These are phyloP conservation scores for Panorpa germanica DNA, from an alignment of 2,888 invertebrate species.

Conservation along the genomic window DNA sequence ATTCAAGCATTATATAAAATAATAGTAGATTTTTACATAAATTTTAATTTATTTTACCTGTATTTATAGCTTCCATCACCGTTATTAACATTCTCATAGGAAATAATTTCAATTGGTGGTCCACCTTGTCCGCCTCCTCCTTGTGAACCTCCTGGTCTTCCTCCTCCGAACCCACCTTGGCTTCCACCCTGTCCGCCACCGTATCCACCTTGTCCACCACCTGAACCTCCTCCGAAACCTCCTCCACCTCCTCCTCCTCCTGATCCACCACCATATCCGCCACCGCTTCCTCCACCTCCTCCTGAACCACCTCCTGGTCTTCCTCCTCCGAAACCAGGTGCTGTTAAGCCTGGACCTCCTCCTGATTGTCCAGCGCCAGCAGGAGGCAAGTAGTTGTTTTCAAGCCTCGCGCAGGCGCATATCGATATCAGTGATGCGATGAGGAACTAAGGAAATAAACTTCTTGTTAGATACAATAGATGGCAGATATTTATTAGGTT, in stretches of 20 bases:
- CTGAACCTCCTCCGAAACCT: conserved; percentile 19
- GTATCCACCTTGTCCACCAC: conserved; percentile 14
- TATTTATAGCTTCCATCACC: conserved; percentile 37
- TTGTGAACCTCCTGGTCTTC: conserved; percentile 16
- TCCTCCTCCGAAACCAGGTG: conserved; percentile 20
- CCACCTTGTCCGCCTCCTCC: conserved; percentile 17
- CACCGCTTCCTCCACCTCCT: conserved; percentile 10
- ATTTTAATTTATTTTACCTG: conserved; percentile 19
- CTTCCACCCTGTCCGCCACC: conserved; percentile 14
- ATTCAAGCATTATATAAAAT: too few relatives aligned
- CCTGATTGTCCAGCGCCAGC: conserved; percentile 25
- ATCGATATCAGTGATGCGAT: conserved; percentile 24
- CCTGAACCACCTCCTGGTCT: conserved; percentile 15
- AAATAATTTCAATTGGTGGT: conserved; percentile 30
- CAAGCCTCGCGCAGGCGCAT: conserved; percentile 28
- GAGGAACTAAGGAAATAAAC: too few relatives aligned
- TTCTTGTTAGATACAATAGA: too few relatives aligned
- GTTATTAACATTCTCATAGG: conserved; percentile 34
- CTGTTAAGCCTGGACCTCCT: conserved; percentile 24
- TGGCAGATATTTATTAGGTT: too few relatives aligned
- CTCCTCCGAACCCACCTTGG: conserved; percentile 12
- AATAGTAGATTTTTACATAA: too few relatives aligned
- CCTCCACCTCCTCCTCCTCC: conserved; percentile 13
- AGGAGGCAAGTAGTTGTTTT: conserved; percentile 37
- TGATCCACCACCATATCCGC: conserved; percentile 9